A percentile compares a stretch with the other conserved stretches of the same genome.
phyloP scores from a whole-genome alignment of 2,113 vertebrate species.

The Callithrix jacchus region DNA sequence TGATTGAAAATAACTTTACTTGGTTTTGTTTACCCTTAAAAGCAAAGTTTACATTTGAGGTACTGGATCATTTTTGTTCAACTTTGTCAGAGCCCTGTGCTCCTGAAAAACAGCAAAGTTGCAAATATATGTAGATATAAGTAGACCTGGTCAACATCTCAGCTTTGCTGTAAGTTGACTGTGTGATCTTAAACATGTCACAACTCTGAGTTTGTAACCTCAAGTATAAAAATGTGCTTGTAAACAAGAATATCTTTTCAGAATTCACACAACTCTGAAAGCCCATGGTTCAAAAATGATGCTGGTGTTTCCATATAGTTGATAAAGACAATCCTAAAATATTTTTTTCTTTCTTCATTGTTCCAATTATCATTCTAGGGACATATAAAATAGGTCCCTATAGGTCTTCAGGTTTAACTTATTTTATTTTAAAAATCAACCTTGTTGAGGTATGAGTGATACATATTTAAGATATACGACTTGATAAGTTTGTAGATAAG shows the following conservation, averaged over 20 bases:
- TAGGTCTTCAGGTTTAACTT: neutral
- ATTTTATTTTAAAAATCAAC: neutral
- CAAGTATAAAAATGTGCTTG: neutral
- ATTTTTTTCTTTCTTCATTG: neutral
- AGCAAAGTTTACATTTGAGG: neutral
- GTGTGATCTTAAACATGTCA: neutral
- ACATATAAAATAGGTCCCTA: neutral
- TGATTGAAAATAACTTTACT: neutral
- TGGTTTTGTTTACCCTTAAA: neutral
- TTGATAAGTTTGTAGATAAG: neutral
- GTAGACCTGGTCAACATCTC: neutral
- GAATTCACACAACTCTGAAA: neutral
- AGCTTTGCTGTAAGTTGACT: neutral
- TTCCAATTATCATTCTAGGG: neutral
- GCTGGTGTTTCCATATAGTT: neutral
- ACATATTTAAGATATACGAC: neutral
- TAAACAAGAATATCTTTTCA: neutral
- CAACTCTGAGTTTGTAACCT: neutral
- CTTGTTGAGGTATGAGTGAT: neutral
- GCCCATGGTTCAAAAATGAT: neutral
- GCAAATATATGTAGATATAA: neutral
- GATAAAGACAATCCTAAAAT: neutral
- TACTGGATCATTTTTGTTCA: neutral
- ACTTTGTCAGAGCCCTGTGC: neutral
- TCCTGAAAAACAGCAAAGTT: neutral